phyloP scores from a whole-genome alignment of 37 sponge, comb jelly and placozoan genomes.

The Tethya wilhelma region DNA sequence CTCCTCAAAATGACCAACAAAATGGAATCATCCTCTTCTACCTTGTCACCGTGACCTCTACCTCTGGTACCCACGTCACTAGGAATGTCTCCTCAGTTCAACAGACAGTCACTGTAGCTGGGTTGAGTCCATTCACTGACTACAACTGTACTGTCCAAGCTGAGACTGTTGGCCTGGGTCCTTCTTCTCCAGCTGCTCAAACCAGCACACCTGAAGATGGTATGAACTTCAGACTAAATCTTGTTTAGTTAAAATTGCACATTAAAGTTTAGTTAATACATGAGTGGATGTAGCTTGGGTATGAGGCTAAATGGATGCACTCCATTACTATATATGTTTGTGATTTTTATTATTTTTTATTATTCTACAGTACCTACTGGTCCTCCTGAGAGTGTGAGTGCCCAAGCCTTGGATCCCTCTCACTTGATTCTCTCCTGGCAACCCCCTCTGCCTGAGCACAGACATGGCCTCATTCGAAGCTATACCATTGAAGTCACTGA shows the following conservation, averaged over 20 bases:
- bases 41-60: neutral
- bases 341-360: neutral
- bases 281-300: too few relatives aligned
- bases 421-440: constrained; percentile 20
- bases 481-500: constrained; percentile 50
- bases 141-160: constrained; percentile 30
- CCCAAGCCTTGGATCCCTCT: neutral
- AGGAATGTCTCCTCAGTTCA: neutral
- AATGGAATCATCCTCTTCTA: constrained; percentile 42
- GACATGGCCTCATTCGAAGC: constrained; percentile 40
- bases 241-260: too few relatives aligned
- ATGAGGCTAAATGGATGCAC: too few relatives aligned
- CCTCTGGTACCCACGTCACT: neutral
- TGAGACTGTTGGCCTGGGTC: constrained; percentile 7
- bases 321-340: neutral
- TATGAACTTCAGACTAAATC: neutral
- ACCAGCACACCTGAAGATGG: constrained; percentile 14
- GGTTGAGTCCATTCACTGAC: constrained; percentile 13
- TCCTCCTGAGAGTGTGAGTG: constrained; percentile 11
- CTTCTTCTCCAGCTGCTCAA: neutral
- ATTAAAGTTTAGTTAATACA: too few relatives aligned
- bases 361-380: constrained; percentile 21
- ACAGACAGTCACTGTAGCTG: neutral
- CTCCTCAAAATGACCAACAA: constrained; percentile 9
- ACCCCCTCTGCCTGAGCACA: constrained; percentile 8